A percentile compares a stretch with the other conserved stretches of the same genome.
Evolutionary conservation across 2,888 invertebrate genomes (phyloP).

Genomic region (Chelonus formosanus): DNA sequence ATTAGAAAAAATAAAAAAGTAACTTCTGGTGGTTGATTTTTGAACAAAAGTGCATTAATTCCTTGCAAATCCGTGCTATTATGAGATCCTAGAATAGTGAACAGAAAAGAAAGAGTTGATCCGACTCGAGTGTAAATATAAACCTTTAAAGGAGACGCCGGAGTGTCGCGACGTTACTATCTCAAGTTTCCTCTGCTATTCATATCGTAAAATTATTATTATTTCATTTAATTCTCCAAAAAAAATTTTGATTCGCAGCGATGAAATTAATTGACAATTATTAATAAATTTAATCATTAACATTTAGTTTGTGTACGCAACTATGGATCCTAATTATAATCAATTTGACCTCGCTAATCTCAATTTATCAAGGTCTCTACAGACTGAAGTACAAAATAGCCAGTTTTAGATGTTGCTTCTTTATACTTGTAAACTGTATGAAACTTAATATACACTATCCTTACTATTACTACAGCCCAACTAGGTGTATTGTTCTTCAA

Average conservation of each 20-base stretch:
- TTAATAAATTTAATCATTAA: no score
- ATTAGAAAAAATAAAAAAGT: no score
- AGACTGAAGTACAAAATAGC: neutral
- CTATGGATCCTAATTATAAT: conserved; percentile 14
- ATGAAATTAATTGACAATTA: no score
- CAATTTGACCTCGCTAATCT: conserved; percentile 32
- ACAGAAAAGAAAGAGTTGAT: conserved; percentile 11
- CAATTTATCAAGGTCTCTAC: conserved; percentile 27
- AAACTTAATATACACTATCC: conserved; percentile 16
- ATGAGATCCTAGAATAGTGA: conserved; percentile 46
- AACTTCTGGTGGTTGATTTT: no score
- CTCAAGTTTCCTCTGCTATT: conserved; percentile 57
- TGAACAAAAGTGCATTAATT: conserved; percentile 47
- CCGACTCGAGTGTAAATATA: conserved; percentile 57
- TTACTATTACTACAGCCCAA: conserved; percentile 11
- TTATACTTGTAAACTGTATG: conserved; percentile 10
- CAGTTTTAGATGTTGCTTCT: conserved; percentile 9
- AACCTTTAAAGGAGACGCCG: conserved; percentile 50
- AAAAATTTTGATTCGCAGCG: no score
- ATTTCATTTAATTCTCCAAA: neutral
- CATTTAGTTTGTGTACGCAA: no score
- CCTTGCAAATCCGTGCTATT: conserved; percentile 57
- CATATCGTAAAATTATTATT: conserved; percentile 51
- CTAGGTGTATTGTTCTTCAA: conserved; percentile 24
- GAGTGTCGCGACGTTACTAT: conserved; percentile 45